Percentiles rank a stretch among this genome's conserved stretches.
Conservation (phyloP, 2,113 vertebrate species). For the Proterorhinus semilunaris region DNA sequence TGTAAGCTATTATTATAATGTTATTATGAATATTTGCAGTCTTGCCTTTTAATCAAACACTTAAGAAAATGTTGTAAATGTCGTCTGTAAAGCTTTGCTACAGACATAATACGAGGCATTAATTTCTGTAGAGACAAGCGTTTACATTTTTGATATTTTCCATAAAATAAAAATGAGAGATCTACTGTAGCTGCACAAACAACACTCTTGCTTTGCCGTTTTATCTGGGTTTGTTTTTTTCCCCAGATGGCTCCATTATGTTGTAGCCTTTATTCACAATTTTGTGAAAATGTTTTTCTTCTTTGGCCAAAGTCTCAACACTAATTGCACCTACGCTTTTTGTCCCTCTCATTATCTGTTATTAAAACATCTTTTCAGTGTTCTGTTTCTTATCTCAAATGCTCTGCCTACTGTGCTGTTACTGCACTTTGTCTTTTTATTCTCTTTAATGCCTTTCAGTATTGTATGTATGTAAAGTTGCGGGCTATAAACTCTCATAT, state of each 20-base stretch:
- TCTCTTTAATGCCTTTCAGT: neutral
- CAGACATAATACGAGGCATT: neutral
- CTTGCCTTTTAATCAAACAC: neutral
- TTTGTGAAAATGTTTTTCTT: neutral
- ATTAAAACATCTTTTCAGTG: slow-evolving; percentile 15
- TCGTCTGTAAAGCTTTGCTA: neutral
- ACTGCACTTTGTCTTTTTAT: slow-evolving; percentile 10
- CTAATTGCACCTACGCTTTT: slow-evolving; percentile 12
- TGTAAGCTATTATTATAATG: too few relatives aligned
- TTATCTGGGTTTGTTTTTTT: too few relatives aligned
- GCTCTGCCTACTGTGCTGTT: slow-evolving; percentile 9
- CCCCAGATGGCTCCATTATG: too few relatives aligned
- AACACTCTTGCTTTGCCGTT: too few relatives aligned
- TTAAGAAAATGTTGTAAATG: neutral
- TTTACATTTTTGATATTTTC: too few relatives aligned
- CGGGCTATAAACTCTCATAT: too few relatives aligned
- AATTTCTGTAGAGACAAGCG: too few relatives aligned
- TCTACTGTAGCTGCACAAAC: too few relatives aligned
- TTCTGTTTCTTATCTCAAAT: slow-evolving; percentile 18
- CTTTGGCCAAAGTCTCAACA: slow-evolving; percentile 12
- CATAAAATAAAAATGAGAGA: too few relatives aligned
- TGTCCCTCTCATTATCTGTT: slow-evolving; percentile 35
- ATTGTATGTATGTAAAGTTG: too few relatives aligned
- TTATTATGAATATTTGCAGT: neutral
- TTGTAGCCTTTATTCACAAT: too few relatives aligned